A percentile compares a stretch with the other conserved stretches of the same genome.
phyloP scores from a whole-genome alignment of 2,888 invertebrate species.

The Tenthredo livida region DNA sequence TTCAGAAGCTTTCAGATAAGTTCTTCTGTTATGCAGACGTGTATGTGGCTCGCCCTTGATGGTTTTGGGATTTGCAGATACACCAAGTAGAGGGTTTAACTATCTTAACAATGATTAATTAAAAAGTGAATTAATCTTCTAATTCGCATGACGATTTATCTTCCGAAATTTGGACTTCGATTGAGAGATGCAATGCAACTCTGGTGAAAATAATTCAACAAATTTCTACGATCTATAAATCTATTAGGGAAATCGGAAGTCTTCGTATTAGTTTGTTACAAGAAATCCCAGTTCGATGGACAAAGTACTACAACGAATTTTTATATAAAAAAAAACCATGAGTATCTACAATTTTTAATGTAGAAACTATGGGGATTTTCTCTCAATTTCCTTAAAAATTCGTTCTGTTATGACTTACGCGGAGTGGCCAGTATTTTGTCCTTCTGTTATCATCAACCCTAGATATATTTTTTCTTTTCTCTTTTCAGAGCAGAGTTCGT shows the following conservation, averaged over 20 bases:
- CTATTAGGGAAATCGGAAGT: too few species aligned
- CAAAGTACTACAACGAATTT: too few species aligned
- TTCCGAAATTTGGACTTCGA: neutral
- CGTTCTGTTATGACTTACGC: neutral
- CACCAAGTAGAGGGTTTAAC: neutral
- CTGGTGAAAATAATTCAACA: too few species aligned
- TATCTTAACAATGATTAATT: neutral
- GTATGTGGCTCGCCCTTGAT: neutral
- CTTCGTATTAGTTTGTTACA: too few species aligned
- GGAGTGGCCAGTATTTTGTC: neutral
- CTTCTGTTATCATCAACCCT: neutral
- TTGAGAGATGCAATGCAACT: too few species aligned
- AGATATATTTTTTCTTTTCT: neutral
- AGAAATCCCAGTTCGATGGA: too few species aligned
- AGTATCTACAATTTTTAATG: too few species aligned
- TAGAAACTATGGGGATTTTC: too few species aligned
- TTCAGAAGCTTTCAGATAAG: neutral
- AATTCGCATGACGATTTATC: neutral
- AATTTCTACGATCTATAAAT: too few species aligned
- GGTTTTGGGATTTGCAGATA: neutral
- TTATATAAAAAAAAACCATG: too few species aligned
- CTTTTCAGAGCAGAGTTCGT: neutral
- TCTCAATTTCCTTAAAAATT: too few species aligned
- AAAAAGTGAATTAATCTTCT: neutral
- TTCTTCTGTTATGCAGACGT: neutral